Conservation (phyloP, 2,113 vertebrate genomes). For the Ifrita kowaldi region DNA sequence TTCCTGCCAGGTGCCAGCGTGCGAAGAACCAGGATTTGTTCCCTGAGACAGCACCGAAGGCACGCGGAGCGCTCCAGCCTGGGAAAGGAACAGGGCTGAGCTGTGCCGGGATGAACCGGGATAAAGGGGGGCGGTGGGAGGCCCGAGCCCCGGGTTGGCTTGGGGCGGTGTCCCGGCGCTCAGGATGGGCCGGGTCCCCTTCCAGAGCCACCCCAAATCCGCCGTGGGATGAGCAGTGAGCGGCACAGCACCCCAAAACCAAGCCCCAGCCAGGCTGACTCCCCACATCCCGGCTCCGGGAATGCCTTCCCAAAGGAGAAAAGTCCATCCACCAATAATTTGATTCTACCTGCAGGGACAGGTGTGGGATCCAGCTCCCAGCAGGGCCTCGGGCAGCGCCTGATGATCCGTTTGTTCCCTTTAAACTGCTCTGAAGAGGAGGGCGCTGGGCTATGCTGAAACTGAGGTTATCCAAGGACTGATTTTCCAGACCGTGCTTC, state of each 20-base stretch:
- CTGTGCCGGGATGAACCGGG: accelerated
- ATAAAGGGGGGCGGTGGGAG: accelerated
- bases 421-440: background rate
- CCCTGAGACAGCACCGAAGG: background rate
- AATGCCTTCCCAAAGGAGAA: background rate
- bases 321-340: accelerated
- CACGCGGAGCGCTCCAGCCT: accelerated
- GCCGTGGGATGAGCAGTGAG: background rate
- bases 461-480: background rate
- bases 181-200: background rate
- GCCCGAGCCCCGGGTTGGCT: accelerated
- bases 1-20: accelerated
- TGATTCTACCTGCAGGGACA: accelerated
- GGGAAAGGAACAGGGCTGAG: accelerated
- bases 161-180: too few species aligned
- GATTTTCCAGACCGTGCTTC: background rate
- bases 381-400: accelerated
- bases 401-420: accelerated
- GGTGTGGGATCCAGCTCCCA: accelerated
- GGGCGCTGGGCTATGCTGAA: background rate
- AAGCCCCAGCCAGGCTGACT: background rate
- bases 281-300: accelerated
- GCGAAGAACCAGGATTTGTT: accelerated
- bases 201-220: accelerated
- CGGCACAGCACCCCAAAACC: accelerated